phyloP scores from a whole-genome alignment of 2,113 vertebrate species.

The Bothrops jararaca region DNA sequence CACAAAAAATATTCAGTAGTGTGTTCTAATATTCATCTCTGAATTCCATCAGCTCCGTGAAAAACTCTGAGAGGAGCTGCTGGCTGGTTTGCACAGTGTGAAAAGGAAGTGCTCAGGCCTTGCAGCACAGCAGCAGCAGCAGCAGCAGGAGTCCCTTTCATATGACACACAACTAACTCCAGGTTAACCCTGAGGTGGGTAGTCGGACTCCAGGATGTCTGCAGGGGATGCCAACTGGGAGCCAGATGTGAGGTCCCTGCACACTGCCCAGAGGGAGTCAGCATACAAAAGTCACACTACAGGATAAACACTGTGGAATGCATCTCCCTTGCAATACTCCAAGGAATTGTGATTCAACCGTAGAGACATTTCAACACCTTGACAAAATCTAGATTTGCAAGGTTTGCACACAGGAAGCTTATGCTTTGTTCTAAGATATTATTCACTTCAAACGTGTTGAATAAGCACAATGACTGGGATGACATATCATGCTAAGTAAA shows the following conservation, averaged over 20 bases:
- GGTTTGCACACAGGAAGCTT: background rate
- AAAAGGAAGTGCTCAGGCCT: background rate
- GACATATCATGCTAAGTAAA: background rate
- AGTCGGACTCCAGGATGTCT: background rate
- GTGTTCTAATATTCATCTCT: background rate
- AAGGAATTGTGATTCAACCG: background rate
- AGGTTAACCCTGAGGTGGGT: background rate
- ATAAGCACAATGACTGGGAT: background rate
- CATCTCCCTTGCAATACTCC: background rate
- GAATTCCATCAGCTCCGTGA: background rate
- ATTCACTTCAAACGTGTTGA: background rate
- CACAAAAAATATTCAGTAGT: constrained; percentile 27
- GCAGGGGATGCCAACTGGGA: background rate
- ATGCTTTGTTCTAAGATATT: background rate
- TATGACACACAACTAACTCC: background rate
- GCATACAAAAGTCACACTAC: background rate
- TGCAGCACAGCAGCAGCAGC: background rate
- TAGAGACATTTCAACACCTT: background rate
- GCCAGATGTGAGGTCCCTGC: too few species aligned
- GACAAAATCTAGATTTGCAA: background rate
- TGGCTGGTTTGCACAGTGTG: background rate
- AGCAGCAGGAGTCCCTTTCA: background rate
- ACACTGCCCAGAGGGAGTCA: background rate
- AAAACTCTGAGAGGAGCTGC: background rate
- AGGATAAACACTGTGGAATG: background rate